Evolutionary conservation across 2,888 invertebrate genomes (phyloP), one percentile per base, ranked within the genome.

Genomic region (Electrophaes corylata): DNA sequence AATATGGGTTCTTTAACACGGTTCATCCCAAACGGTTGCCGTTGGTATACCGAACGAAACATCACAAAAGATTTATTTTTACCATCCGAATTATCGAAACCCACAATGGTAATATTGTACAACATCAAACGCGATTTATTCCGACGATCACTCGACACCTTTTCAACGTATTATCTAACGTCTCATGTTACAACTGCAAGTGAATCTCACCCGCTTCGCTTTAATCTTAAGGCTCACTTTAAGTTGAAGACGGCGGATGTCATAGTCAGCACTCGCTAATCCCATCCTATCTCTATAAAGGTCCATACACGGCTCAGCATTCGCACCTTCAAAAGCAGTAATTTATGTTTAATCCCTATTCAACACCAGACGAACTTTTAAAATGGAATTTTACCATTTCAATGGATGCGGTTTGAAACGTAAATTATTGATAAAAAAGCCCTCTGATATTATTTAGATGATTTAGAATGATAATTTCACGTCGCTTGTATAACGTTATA

Each of bases 321-420:
- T 53, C 51, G 60, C 55, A 47, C 47, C 60, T 60, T 57, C 51
- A 43, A 47, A 60, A 57, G 57, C 64, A 49, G 60, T 58, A 51
- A 64, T 58, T 62, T 65, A 69, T 67, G 65, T 70, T 69, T 70
- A 70, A 69, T 69, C 70, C 72, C 64, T 52, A 66, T 69, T 72
- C 71, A 64, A 62, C 66, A 57, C 48, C 50, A 52, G 60, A 66
- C 57, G 60, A 67, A 71, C 62, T 66, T 68, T 67, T 56, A 62
- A 72, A 72, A 65, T 62, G 64, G 59, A 64, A 64, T 73, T 67
- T 61, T 65, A 60, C 63, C 69, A 62, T 60, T 62, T 65, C 46
- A 64, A 64, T 61, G 53, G 62, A 48, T 47, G 52, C 60, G 51
- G 56, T 49, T 40, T 51, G 48, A 56, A 52, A 59, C 58, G 57